phyloP scores from a whole-genome alignment of 2,888 invertebrate genomes.

The Amorpha juglandis region DNA sequence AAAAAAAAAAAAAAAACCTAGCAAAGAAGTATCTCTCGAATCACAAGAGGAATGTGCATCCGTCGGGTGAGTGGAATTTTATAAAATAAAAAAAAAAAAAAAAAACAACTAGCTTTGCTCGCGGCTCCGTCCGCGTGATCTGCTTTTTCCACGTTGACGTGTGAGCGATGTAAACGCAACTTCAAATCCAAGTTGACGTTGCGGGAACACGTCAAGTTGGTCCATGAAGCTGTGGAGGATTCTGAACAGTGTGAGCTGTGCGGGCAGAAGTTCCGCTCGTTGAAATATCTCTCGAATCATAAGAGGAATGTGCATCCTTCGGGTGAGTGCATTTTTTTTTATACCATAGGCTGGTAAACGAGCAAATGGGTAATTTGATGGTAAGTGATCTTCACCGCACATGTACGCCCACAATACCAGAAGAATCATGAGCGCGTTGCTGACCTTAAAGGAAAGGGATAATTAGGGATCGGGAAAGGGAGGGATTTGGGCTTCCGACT shows the following conservation, averaged over 20 bases:
- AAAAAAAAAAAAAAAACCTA: too few relatives aligned
- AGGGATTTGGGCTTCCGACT: too few relatives aligned
- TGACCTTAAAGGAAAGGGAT: too few relatives aligned
- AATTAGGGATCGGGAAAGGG: too few relatives aligned
- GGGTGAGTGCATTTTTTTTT: constrained; percentile 42
- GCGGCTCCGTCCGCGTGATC: too few relatives aligned
- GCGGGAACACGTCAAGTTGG: constrained; percentile 51
- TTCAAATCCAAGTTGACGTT: constrained; percentile 52
- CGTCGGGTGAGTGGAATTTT: constrained; percentile 42
- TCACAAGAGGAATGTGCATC: constrained; percentile 58
- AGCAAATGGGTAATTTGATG: too few relatives aligned
- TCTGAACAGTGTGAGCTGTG: constrained; percentile 52
- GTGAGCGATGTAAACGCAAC: constrained; percentile 45
- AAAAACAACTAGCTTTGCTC: too few relatives aligned
- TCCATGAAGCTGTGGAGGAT: constrained; percentile 51
- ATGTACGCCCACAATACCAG: too few relatives aligned
- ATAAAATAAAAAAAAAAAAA: too few relatives aligned
- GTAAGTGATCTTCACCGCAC: too few relatives aligned
- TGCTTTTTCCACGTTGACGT: constrained; percentile 39
- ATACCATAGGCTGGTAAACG: too few relatives aligned
- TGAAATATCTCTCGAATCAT: constrained; percentile 54
- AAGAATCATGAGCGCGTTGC: too few relatives aligned
- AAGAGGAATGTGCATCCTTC: constrained; percentile 56
- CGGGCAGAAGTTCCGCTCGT: constrained; percentile 52
- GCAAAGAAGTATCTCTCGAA: constrained; percentile 54